Conservation (phyloP, 2,113 vertebrate species). For the Campylomormyrus tamandua region DNA sequence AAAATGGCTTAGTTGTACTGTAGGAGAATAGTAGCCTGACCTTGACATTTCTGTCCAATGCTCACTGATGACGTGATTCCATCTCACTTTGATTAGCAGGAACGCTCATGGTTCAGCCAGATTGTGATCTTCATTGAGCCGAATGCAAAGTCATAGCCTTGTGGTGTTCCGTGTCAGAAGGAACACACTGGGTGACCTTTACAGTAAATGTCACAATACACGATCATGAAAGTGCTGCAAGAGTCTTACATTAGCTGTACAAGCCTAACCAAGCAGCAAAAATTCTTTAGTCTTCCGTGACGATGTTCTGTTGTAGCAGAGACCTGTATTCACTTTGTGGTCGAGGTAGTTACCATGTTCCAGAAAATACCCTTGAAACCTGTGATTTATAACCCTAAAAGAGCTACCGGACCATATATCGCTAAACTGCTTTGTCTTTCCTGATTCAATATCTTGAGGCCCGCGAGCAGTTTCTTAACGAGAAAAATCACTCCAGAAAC, state of each 20-base stretch:
- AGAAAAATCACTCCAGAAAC: slow-evolving; percentile 5
- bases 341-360: not conserved
- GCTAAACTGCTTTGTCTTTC: slow-evolving; percentile 16
- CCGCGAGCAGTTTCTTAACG: slow-evolving; percentile 1
- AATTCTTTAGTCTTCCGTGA: not conserved
- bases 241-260: not conserved
- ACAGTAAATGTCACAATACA: not conserved
- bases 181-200: not conserved
- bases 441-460: slow-evolving; percentile 11
- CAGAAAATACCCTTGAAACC: slow-evolving; percentile 4
- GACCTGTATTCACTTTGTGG: not conserved
- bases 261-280: not conserved
- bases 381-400: slow-evolving; percentile 6
- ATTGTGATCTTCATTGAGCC: not conserved
- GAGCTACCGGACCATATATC: not conserved
- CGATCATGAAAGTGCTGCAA: not conserved
- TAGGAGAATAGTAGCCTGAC: not conserved
- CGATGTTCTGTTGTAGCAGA: not conserved
- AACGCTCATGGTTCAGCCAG: not conserved
- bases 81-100: not conserved
- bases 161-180: not conserved
- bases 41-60: not conserved
- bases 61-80: not conserved
- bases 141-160: not conserved
- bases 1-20: not conserved